Base-by-base conservation (phyloP, 2,797 vertebrate species). In the Xenops minutus region DNA sequence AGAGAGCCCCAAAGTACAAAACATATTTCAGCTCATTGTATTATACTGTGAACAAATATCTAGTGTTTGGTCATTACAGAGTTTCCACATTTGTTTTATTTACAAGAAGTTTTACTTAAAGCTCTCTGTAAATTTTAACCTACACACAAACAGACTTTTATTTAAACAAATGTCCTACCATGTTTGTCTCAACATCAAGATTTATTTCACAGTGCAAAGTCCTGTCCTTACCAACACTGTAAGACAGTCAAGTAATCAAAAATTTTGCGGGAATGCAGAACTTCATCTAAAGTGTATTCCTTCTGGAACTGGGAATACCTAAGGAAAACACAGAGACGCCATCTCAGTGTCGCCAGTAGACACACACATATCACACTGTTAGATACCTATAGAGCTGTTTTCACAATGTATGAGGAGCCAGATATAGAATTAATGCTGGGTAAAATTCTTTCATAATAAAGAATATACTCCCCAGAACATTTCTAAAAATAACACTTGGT, bases 301-400 rank as follows among this genome's bases (percentile, higher is more conserved):
- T 98, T 92, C 73, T 98, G 99, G 96, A 99, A 99, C 97, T 99
- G 99, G 92, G 99, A 99, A 97, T 99, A 98, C 64, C 99, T 99
- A 93, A 24, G 75, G 11, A 74, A 66, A 96, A 94, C 88, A 96
- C 4, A 94, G 3, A 89, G 51, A 46, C 12, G 17, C 12, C 49
- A 77, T 11, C 32, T 85, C 73, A 82, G 46, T 14, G 1, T 37
- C 37, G 69, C 24, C 44, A 89, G 20, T 0, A 64, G 14, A n/a
- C n/a, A 56, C 5, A 41, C 8, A 12, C 46, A 18, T 3, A 58
- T 23, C 69, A 69, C n/a, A 74, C 23, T 27, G 2, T 8, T 10
- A 21, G 23, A 30, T 39, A 92, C 11, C 22, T 46, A 6, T 0
- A 93, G 14, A 64, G 24, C 7, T 67, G 32, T 14, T 89, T 66